Evolutionary conservation across 2,797 vertebrate genomes (phyloP).

Genomic region (Arnoldichthys spilopterus): DNA sequence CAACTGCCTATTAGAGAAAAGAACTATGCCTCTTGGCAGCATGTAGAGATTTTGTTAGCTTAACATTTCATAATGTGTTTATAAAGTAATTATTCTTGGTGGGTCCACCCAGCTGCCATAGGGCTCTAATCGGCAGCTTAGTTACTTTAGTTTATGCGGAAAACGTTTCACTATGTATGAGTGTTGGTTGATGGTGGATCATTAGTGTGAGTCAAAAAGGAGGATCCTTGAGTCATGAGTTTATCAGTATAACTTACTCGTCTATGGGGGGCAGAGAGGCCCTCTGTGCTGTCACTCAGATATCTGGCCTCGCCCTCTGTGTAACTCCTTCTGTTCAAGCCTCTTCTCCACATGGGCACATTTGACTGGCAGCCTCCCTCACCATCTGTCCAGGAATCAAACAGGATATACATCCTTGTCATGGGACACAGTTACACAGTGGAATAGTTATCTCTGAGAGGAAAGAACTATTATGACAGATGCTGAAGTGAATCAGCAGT

Average conservation of each 20-base stretch:
- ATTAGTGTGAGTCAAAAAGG: slow-evolving; percentile 41
- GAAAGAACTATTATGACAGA: slow-evolving; percentile 53
- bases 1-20: slow-evolving; percentile 1
- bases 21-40: background rate
- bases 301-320: slow-evolving; percentile 76
- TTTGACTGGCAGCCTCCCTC: slow-evolving; percentile 62
- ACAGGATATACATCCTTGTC: slow-evolving; percentile 34
- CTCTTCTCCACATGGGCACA: slow-evolving; percentile 68
- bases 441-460: slow-evolving; percentile 27
- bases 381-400: slow-evolving; percentile 58
- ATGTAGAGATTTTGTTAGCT: slow-evolving; percentile 1
- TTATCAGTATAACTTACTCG: slow-evolving; percentile 64
- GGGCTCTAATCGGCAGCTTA: background rate
- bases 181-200: slow-evolving; percentile 23
- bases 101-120: background rate
- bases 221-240: slow-evolving; percentile 18
- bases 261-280: slow-evolving; percentile 66
- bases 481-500: slow-evolving; percentile 52
- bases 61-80: background rate
- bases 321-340: slow-evolving; percentile 75
- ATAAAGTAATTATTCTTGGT: background rate
- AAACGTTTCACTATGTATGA: background rate
- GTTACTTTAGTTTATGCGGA: background rate
- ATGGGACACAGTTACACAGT: slow-evolving; percentile 24
- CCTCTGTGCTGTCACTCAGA: slow-evolving; percentile 66